Evolutionary conservation across 2,113 vertebrate genomes (phyloP).

Genomic region (Ciconia maguari): DNA sequence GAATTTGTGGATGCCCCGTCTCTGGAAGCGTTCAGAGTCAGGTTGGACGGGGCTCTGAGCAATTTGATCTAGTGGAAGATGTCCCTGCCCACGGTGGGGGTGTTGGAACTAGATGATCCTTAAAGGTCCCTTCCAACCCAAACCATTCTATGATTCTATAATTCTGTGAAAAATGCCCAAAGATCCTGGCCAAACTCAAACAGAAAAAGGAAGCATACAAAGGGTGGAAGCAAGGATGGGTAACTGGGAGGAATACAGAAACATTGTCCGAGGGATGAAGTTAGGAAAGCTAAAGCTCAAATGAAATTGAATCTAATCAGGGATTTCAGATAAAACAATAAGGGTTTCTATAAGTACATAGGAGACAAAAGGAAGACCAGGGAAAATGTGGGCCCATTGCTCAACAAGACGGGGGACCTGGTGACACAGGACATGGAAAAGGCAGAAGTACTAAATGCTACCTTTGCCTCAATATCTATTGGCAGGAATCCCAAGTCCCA

Average conservation of each 20-base stretch:
- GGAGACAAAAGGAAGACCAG: neutral
- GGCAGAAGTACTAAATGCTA: neutral
- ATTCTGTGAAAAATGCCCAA: too few relatives aligned
- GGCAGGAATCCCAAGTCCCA: neutral
- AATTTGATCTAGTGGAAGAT: too few relatives aligned
- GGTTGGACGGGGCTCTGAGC: too few relatives aligned
- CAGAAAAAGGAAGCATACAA: neutral
- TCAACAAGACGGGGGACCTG: neutral
- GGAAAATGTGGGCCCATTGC: neutral
- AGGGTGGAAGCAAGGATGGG: neutral
- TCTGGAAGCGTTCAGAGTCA: too few relatives aligned
- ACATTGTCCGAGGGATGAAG: neutral
- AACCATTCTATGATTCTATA: too few relatives aligned
- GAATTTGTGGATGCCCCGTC: too few relatives aligned
- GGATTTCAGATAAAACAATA: neutral
- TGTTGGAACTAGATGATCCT: too few relatives aligned
- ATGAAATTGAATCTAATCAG: neutral
- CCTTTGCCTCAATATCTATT: neutral
- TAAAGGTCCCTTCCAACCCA: neutral
- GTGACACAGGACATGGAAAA: neutral
- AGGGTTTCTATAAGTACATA: too few relatives aligned
- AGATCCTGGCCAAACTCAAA: too few relatives aligned
- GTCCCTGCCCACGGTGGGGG: too few relatives aligned
- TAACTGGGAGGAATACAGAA: neutral
- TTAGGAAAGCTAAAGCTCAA: neutral